Evolutionary conservation across 2,888 invertebrate species (phyloP), one percentile per base, ranked within the genome.

Genomic region (Drepanosiphum platanoidis): DNA sequence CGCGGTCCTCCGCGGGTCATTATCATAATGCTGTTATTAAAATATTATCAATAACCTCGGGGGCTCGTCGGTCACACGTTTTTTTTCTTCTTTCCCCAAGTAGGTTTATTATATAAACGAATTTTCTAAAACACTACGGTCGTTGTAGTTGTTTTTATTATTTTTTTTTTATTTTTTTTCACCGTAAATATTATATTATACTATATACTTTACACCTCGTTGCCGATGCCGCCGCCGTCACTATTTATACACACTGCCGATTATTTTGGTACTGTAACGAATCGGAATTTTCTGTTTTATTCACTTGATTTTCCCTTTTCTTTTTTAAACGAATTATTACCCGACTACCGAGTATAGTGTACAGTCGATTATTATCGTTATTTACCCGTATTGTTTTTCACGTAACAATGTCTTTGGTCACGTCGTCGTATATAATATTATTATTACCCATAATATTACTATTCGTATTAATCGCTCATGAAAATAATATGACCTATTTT

Each of bases 1-100:
- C 27, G 36, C 61, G 8, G 42, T 42, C 13, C 27, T 39, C 39
- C 39, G 18, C 22, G n/a, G n/a, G 27, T 79, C n/a, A 79, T 79
- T 79, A 79, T 42, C 64, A 64, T 78, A 78, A 78, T 64, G 61
- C 58, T 58, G 30, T 66, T 77, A 64, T 79, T 66, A 66, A 78
- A 78, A 66, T 66, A 79, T 79, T 79, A 79, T 79, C 66, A 79
- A 66, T 68, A 68, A 79, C 79, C 66, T n/a, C 22, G 66, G 42
- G 61, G 66, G 42, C 32, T 79, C 32, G 46, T 66, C 66, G 66
- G 66, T 79, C 66, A 79, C 79, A 32, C 61, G 75, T 75, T 75
- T 9, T 75, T 52, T 52, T n/a, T n/a, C n/a, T n/a, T n/a, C n/a
- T n/a, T n/a, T n/a, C n/a, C n/a, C n/a, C n/a, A 22, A 52, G 52